Evolutionary conservation across 2,113 vertebrate genomes (phyloP).

Genomic region (Syngnathus typhle): DNA sequence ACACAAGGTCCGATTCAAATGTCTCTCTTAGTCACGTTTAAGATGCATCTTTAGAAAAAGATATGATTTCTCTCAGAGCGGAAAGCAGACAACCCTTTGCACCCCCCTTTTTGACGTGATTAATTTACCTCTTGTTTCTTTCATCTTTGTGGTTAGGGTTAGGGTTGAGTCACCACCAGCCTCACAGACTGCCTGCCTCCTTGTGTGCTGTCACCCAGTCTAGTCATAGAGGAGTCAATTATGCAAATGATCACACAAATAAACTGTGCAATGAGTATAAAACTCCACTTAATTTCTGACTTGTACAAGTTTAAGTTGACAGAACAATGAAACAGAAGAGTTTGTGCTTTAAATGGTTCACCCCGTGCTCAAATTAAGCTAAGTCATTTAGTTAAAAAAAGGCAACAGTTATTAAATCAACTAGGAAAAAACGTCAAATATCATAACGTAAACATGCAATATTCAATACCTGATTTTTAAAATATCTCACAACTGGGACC

Average conservation of each 20-base stretch:
- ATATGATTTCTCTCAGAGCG: not conserved
- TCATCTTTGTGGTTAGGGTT: not conserved
- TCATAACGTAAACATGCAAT: too few relatives aligned
- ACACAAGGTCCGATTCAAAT: conserved; percentile 20
- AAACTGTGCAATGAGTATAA: conserved; percentile 3
- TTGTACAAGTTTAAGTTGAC: not conserved
- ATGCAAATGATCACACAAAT: not conserved
- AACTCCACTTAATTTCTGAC: not conserved
- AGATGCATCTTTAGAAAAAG: not conserved
- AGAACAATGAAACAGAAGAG: not conserved
- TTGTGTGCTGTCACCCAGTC: not conserved
- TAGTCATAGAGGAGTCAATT: not conserved
- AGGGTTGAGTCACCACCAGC: not conserved
- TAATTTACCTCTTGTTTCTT: not conserved
- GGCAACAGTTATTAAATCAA: not conserved
- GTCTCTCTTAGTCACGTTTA: not conserved
- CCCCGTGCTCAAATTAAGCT: not conserved
- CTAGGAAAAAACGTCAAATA: not conserved
- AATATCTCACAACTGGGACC: not conserved
- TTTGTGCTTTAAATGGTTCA: not conserved
- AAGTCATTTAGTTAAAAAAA: not conserved
- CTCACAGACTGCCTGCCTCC: not conserved
- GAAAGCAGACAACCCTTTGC: not conserved
- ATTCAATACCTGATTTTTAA: not conserved
- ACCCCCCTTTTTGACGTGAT: not conserved